These are phyloP conservation scores for Alosa sapidissima DNA, from an alignment of 2,797 vertebrate genomes.

Conservation along the genomic window DNA sequence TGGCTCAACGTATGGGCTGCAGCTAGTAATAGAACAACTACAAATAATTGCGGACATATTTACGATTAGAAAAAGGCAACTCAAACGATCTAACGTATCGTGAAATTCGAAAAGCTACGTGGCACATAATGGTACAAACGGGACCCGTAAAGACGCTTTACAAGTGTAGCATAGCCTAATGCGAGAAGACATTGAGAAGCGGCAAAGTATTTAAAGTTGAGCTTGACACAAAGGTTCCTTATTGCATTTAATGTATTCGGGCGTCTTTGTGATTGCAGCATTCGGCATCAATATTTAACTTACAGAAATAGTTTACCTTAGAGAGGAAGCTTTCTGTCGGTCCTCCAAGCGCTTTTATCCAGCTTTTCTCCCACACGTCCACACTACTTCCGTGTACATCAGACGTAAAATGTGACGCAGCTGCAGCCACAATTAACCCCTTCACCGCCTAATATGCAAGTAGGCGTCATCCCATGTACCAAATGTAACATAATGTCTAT, in stretches of 20 bases:
- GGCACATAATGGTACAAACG: conserved; percentile 17
- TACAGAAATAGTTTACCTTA: conserved; percentile 6
- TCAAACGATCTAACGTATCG: not conserved
- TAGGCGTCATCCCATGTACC: not conserved
- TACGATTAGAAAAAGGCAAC: not conserved
- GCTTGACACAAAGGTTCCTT: not conserved
- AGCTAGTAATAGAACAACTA: not conserved
- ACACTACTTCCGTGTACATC: conserved; percentile 22
- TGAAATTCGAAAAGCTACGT: not conserved
- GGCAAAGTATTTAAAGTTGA: not conserved
- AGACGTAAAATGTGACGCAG: conserved; percentile 9
- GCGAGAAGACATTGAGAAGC: not conserved
- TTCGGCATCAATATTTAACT: not conserved
- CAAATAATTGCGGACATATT: not conserved
- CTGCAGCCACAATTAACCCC: not conserved
- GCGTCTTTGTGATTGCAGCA: not conserved
- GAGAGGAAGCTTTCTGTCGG: not conserved
- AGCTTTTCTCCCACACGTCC: conserved; percentile 1
- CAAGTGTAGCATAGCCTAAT: not conserved
- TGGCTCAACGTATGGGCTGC: not conserved
- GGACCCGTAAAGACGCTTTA: not conserved
- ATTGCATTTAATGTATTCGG: not conserved
- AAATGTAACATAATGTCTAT: no score
- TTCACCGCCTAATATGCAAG: not conserved
- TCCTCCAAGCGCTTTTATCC: not conserved